Conservation (phyloP, 2,888 invertebrate species). For the Metacarcinus magister region DNA sequence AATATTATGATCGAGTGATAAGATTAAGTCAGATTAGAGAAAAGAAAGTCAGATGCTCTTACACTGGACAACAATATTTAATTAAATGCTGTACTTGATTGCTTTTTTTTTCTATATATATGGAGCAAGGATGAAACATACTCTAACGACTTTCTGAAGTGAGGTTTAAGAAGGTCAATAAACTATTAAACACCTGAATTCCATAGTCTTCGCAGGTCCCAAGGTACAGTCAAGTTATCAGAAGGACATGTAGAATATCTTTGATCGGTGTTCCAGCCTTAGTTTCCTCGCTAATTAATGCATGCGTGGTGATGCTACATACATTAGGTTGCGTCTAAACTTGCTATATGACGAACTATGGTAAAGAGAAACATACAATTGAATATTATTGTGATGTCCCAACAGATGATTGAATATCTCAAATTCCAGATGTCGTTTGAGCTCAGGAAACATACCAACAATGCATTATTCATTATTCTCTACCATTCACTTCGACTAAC, state of each 20-base stretch:
- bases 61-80: not conserved
- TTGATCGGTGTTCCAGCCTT: not conserved
- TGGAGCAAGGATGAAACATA: not conserved
- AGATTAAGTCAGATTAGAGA: not conserved
- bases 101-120: not conserved
- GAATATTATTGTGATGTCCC: not conserved
- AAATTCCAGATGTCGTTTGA: too few relatives aligned
- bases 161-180: not conserved
- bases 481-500: not conserved
- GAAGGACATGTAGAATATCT: not conserved
- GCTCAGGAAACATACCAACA: not conserved
- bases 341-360: not conserved
- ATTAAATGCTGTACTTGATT: not conserved
- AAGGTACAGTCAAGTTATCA: not conserved
- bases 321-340: not conserved
- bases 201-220: not conserved
- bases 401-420: not conserved
- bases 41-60: not conserved
- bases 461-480: not conserved
- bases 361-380: not conserved
- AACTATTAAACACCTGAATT: not conserved
- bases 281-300: not conserved
- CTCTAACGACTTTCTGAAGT: not conserved
- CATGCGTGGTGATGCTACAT: too few relatives aligned
- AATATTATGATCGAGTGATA: not conserved